Base-by-base conservation (phyloP, 2,113 vertebrate genomes). In the Pyxicephalus adspersus region DNA sequence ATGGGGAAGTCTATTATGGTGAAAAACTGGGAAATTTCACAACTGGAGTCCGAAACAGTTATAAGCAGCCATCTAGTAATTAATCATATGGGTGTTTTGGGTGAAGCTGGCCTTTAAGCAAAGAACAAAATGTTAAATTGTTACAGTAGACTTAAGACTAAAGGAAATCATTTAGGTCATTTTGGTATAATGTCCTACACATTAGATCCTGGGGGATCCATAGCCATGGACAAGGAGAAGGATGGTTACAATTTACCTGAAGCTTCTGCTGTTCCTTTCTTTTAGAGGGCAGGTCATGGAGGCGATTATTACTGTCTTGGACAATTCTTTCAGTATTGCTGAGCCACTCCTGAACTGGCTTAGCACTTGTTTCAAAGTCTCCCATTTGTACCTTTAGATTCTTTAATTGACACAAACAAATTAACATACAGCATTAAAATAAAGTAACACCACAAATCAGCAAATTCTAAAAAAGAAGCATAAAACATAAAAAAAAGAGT, bases 301-400 rank as follows among this genome's bases (percentile, higher is more conserved):
- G 94, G 5, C 95, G 92, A 79, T 90, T 87, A 65, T 92, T 96
- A 88, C 95, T 96, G 78, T 94, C 95, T 28, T 95, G 96, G 13
- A 98, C 93, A 77, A 83, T 86, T 84, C 88, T 89, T 86, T 98
- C 95, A 0, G 96, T 96, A 85, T 89, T 88, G 79, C 90, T 94
- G 80, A 99, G 90, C 96, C 97, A 99, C 64, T 93, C 93, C 87
- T 97, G 94, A 16, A 99, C 88, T 34, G 97, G 98, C 65, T 96
- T 95, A 18, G 94, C 93, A 26, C 94, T 94, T 15, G 92, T 88
- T 90, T 99, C 97, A 0, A 99, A 98, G 83, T 96, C 96, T 68
- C 94, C 95, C 96, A 99, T 98, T 88, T 98, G 96, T 71, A 93
- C 88, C 89, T 96, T 95, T 66, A 99, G 90, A 83, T 88, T 97